Percentiles rank a stretch among this genome's conserved stretches.
phyloP scores from a whole-genome alignment of 2,113 vertebrate genomes.

The Promerops cafer region DNA sequence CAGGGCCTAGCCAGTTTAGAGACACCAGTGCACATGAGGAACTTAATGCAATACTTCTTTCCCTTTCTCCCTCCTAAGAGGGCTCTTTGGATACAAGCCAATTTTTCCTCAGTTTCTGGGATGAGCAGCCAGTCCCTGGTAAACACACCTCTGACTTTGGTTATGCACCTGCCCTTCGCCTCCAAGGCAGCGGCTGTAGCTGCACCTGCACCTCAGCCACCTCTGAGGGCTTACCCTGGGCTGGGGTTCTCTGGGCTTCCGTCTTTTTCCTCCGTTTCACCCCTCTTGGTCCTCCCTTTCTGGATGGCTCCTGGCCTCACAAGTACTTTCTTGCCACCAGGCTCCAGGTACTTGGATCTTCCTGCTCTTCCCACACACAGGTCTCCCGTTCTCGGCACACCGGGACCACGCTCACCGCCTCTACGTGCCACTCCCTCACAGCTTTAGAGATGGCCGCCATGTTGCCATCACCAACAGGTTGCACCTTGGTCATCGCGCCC shows the following conservation, averaged over 20 bases:
- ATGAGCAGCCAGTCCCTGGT: not conserved
- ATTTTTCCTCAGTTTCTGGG: not conserved
- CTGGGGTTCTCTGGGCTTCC: accelerated
- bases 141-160: not conserved
- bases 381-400: accelerated
- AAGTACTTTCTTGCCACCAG: not conserved
- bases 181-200: not conserved
- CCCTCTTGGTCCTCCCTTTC: not conserved
- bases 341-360: accelerated
- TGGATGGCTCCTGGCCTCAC: too few relatives aligned
- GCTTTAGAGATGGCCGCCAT: accelerated
- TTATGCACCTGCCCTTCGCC: not conserved
- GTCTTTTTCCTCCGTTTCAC: not conserved
- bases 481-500: accelerated
- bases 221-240: not conserved
- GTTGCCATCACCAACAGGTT: accelerated
- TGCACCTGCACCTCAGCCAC: accelerated
- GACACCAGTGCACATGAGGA: not conserved
- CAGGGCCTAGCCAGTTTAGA: not conserved
- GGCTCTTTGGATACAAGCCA: not conserved
- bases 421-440: not conserved
- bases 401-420: not conserved
- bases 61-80: not conserved
- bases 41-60: not conserved
- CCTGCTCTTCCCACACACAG: accelerated